Percentiles rank a stretch among this genome's conserved stretches.
Conservation (phyloP, 2,888 invertebrate genomes). For the Dermolepida albohirtum region DNA sequence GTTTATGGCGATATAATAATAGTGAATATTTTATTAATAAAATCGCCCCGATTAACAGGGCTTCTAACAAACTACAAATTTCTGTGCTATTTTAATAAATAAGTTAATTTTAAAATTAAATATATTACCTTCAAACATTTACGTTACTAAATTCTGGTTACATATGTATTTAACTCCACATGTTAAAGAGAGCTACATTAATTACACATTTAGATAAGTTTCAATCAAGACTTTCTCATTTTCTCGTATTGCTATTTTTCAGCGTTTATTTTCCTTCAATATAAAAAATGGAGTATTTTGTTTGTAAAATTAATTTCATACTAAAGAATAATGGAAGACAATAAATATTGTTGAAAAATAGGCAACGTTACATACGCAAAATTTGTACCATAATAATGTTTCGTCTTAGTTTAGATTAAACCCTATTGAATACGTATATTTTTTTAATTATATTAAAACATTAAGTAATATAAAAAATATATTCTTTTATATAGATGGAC, state of each 20-base stretch:
- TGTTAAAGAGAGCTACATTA: no score
- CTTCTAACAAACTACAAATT: no score
- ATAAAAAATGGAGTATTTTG: background rate
- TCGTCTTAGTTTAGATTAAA: background rate
- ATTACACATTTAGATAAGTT: no score
- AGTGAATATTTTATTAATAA: no score
- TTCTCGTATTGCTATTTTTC: background rate
- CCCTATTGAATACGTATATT: background rate
- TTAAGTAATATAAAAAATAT: conserved; percentile 8
- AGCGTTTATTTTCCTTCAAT: background rate
- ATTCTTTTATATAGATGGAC: background rate
- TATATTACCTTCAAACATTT: no score
- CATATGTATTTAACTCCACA: no score
- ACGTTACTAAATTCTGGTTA: no score
- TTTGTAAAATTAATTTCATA: conserved; percentile 18
- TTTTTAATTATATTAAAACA: background rate
- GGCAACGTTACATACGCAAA: conserved; percentile 13
- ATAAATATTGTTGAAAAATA: conserved; percentile 29
- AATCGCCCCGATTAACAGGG: no score
- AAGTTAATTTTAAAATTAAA: no score
- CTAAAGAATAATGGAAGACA: conserved; percentile 33
- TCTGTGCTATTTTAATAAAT: no score
- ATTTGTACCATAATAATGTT: conserved; percentile 32
- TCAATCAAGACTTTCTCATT: no score
- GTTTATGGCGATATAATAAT: no score